A percentile compares a stretch with the other conserved stretches of the same genome.
Evolutionary conservation across 1,140 invertebrate species (phyloP).

Genomic region (Pomacea maculata): DNA sequence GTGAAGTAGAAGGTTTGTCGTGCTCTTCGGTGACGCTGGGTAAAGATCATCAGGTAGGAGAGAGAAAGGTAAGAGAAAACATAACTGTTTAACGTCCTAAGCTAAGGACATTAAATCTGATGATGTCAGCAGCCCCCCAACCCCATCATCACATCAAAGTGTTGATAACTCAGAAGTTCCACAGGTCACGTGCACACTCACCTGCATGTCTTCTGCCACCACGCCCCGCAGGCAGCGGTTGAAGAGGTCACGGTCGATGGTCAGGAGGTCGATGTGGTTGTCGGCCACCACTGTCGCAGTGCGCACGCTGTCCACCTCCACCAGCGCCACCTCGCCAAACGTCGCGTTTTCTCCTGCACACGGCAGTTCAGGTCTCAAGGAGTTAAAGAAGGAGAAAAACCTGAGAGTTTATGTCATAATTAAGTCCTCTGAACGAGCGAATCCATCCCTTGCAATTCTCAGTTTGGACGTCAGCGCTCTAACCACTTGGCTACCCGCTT

Average conservation of each 20-base stretch:
- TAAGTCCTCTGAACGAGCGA: neutral
- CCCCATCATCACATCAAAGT: too few relatives aligned
- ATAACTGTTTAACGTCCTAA: too few relatives aligned
- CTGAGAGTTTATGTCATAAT: neutral
- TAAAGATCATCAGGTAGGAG: too few relatives aligned
- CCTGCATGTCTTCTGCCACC: slow-evolving; percentile 30
- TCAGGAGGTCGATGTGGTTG: slow-evolving; percentile 53
- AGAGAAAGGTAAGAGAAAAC: too few relatives aligned
- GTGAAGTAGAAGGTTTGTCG: too few relatives aligned
- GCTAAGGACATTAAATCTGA: too few relatives aligned
- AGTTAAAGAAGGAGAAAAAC: neutral
- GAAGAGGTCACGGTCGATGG: slow-evolving; percentile 60
- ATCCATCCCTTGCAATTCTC: neutral
- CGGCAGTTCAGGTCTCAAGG: neutral
- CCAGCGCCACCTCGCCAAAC: slow-evolving; percentile 62
- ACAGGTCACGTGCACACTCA: neutral
- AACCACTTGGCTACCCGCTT: too few relatives aligned
- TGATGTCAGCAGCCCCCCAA: too few relatives aligned
- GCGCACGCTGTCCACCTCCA: slow-evolving; percentile 49
- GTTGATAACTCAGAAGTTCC: too few relatives aligned
- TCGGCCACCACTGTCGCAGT: slow-evolving; percentile 59
- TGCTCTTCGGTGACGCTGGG: too few relatives aligned
- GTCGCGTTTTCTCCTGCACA: slow-evolving; percentile 58
- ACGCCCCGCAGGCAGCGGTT: slow-evolving; percentile 60
- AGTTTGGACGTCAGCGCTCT: too few relatives aligned